These are phyloP conservation scores for Trypoxylon attenuatum DNA, from an alignment of 2,888 invertebrate genomes.

Conservation along the genomic window DNA sequence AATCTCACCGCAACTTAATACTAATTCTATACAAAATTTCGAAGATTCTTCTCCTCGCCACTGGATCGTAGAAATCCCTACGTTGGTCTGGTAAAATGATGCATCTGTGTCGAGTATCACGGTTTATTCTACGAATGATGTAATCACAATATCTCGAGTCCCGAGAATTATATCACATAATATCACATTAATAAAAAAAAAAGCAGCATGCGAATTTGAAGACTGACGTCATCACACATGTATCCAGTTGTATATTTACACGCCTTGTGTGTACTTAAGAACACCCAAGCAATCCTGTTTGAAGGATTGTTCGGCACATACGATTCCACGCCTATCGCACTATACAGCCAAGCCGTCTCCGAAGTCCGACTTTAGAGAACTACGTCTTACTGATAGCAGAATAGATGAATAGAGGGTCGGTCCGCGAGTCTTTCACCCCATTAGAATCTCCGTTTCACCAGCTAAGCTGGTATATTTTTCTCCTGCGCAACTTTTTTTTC, in stretches of 20 bases:
- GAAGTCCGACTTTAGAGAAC: constrained; percentile 10
- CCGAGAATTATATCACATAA: constrained; percentile 31
- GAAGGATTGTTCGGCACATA: no score
- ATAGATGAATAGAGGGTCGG: constrained; percentile 25
- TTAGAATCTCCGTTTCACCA: not conserved
- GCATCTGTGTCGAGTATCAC: constrained; percentile 1
- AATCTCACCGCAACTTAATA: no score
- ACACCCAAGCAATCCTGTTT: not conserved
- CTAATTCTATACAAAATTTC: no score
- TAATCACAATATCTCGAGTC: constrained; percentile 6
- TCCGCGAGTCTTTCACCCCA: constrained; percentile 19
- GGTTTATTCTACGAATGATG: constrained; percentile 20
- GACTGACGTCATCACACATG: constrained; percentile 7
- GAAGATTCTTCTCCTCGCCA: no score
- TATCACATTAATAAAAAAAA: no score
- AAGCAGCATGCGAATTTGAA: constrained; percentile 11
- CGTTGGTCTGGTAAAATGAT: not conserved
- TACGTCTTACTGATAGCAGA: no score
- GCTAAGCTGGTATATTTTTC: constrained; percentile 7
- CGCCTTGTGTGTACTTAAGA: constrained; percentile 7
- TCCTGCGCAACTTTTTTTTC: not conserved
- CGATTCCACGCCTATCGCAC: constrained; percentile 8
- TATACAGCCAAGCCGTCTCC: constrained; percentile 1
- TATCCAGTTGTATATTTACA: no score
- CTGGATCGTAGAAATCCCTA: no score